A percentile compares a stretch with the other conserved stretches of the same genome.
Conservation (phyloP, 1,140 invertebrate genomes). For the Polyergus mexicanus region DNA sequence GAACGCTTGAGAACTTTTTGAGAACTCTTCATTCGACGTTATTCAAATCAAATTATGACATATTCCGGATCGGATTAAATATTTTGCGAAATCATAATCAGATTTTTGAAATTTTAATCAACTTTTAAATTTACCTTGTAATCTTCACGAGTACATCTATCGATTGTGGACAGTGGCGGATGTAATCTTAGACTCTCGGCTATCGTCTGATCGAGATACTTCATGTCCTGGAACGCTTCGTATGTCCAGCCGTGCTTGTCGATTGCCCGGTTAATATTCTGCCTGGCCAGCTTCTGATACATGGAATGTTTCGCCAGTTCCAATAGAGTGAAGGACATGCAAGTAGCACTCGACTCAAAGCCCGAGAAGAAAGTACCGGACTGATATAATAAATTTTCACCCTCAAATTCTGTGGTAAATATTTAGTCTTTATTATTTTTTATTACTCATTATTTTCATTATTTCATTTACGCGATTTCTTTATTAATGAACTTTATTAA, state of each 20-base stretch:
- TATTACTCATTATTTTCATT: too few relatives aligned
- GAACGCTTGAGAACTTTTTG: too few relatives aligned
- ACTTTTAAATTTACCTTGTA: conserved; percentile 71
- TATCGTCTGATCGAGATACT: conserved; percentile 74
- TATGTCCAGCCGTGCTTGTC: conserved; percentile 69
- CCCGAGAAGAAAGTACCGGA: conserved; percentile 85
- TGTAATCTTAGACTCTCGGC: conserved; percentile 85
- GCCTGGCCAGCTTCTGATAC: conserved; percentile 83
- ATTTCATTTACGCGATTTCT: neutral
- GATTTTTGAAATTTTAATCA: neutral
- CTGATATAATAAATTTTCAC: conserved; percentile 75
- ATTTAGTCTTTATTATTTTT: neutral
- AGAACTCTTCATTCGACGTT: too few relatives aligned
- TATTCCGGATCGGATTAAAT: neutral
- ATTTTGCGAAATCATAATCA: neutral
- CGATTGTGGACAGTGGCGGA: conserved; percentile 88
- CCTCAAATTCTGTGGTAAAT: conserved; percentile 66
- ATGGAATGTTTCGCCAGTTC: conserved; percentile 80
- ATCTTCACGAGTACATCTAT: conserved; percentile 83
- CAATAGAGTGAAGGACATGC: conserved; percentile 82
- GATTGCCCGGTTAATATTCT: conserved; percentile 87
- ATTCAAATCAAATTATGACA: too few relatives aligned
- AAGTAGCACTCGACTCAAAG: conserved; percentile 86
- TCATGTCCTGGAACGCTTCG: conserved; percentile 72
- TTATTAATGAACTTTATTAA: too few relatives aligned